Conservation (phyloP, 1,140 invertebrate species). For the Planococcus citri region DNA sequence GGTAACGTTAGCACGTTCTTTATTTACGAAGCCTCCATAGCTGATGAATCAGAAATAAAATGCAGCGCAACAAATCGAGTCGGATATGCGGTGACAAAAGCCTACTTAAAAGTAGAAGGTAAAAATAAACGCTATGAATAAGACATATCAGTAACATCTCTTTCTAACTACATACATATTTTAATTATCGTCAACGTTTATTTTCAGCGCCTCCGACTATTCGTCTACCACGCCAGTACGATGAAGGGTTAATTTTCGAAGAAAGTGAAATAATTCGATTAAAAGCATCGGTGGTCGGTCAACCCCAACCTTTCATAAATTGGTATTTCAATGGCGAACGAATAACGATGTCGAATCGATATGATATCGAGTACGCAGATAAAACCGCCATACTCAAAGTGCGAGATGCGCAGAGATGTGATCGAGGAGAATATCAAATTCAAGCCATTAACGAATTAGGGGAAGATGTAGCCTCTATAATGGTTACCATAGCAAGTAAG, state of each 20-base stretch:
- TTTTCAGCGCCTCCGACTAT: conserved; percentile 59
- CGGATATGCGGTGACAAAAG: conserved; percentile 61
- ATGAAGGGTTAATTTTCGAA: conserved; percentile 77
- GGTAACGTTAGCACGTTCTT: conserved; percentile 62
- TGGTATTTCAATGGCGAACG: conserved; percentile 79
- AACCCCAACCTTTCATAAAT: conserved; percentile 63
- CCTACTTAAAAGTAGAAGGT: conserved; percentile 58
- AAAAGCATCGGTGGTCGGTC: conserved; percentile 78
- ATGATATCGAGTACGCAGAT: conserved; percentile 53
- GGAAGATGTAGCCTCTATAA: conserved; percentile 61
- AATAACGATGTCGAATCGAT: conserved; percentile 43
- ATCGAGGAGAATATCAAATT: conserved; percentile 77
- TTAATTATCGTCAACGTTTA: too few relatives aligned
- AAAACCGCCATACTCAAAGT: conserved; percentile 61
- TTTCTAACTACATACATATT: too few relatives aligned
- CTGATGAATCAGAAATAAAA: conserved; percentile 76
- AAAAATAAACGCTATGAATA: conserved; percentile 14
- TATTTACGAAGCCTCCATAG: conserved; percentile 63
- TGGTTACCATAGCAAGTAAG: conserved; percentile 71
- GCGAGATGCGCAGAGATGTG: conserved; percentile 50
- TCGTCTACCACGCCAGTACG: conserved; percentile 63
- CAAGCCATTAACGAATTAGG: conserved; percentile 67
- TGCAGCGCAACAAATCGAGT: conserved; percentile 71
- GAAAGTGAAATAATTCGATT: conserved; percentile 74
- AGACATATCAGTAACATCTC: too few relatives aligned